Percentiles rank a stretch among this genome's conserved stretches.
phyloP scores from a whole-genome alignment of 1,140 invertebrate species.

The Papilio helenus region DNA sequence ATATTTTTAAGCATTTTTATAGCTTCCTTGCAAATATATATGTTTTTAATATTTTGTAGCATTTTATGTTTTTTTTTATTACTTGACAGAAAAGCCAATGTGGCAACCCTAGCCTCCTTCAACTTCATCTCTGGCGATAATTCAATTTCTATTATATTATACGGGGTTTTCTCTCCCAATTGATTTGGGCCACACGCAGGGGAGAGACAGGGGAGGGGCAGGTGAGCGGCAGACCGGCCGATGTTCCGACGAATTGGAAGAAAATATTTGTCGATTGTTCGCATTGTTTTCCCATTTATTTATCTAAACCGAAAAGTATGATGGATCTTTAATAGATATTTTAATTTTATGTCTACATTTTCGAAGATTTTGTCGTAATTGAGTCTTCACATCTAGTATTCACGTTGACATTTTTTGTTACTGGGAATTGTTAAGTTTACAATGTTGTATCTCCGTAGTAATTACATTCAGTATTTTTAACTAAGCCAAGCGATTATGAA shows the following conservation, averaged over 20 bases:
- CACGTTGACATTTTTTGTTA: not conserved
- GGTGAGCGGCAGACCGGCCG: slow-evolving; percentile 49
- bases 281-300: slow-evolving; percentile 47
- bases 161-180: slow-evolving; percentile 69
- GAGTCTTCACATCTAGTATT: not conserved
- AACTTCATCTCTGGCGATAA: slow-evolving; percentile 71
- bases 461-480: not conserved
- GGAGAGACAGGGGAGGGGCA: slow-evolving; percentile 55
- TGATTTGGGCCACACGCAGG: slow-evolving; percentile 64
- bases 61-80: not conserved
- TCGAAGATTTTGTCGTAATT: not conserved
- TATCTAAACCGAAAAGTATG: not conserved
- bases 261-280: slow-evolving; percentile 65
- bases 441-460: not conserved
- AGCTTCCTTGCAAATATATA: no score
- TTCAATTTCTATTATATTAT: slow-evolving; percentile 78
- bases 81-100: not conserved
- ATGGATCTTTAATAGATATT: not conserved
- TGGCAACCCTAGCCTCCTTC: slow-evolving; percentile 46
- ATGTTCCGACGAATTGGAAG: slow-evolving; percentile 48
- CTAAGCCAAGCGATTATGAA: no score
- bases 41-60: no score
- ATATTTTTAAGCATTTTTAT: no score
- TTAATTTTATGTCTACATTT: not conserved
- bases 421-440: not conserved